Evolutionary conservation across 2,113 vertebrate species (phyloP), one percentile per base, ranked within the genome.

Genomic region (Nycticryphes semicollaris): DNA sequence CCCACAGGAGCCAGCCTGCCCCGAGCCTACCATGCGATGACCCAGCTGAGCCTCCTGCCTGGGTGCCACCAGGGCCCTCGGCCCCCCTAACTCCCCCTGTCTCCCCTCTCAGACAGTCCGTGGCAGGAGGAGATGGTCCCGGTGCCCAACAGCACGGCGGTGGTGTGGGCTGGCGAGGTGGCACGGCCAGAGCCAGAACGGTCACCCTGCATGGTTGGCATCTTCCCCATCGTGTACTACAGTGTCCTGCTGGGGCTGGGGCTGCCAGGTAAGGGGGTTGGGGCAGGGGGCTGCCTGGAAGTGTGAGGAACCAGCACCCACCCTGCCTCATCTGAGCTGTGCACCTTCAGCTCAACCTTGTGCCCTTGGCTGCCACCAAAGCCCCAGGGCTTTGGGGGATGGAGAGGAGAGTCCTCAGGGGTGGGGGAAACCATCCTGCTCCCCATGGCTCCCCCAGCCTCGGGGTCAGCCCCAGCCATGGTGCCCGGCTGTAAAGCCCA

Each of bases 221-320:
- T 98, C 91, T 35, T 98, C 53, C 98, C 99, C 7, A 81, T 99
- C 60, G 93, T 99, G 94, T 99, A 99, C 95, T 99, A 99, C 98
- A 99, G 99, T 19, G 6, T 98, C 53, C 98, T 99, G 86, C 98
- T 99, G 91, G 98, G 98, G 69, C 98, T 99, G 84, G 99, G 99
- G 76, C 98, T 99, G 63, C 99, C 99, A 98, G 99, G 99, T 99
- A 98, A 98, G 98, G 35, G 63, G 47, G 4, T 2, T 23, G 57
- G 37, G 64, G 39, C 7, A 8, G 31, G 50, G 17, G 24, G 20
- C 14, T 56, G n/a, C 33, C 31, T 5, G 4, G 7, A 10, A 19
- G 25, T 2, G 1, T 2, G 4, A 23, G 18, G 25, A 3, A 22
- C 35, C 39, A 13, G 12, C 59, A 41, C 31, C 47, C 64, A 35